Evolutionary conservation across 2,888 invertebrate genomes (phyloP).

Genomic region (Clistopyga incitator): DNA sequence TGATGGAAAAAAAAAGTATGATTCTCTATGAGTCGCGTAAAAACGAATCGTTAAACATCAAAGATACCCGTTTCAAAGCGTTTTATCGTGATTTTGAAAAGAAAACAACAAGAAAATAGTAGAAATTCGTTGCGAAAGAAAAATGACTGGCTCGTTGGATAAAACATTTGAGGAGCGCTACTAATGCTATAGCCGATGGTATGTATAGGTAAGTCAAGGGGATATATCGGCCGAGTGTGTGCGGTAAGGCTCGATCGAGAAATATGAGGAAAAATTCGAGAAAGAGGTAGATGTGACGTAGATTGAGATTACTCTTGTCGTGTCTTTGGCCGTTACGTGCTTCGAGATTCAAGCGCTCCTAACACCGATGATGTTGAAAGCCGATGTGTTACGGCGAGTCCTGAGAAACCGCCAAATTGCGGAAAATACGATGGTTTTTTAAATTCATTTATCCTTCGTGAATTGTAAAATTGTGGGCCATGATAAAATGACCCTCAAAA

Average conservation of each 20-base stretch:
- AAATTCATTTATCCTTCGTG: too few species aligned
- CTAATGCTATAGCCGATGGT: not conserved
- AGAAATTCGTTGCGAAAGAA: too few species aligned
- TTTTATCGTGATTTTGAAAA: too few species aligned
- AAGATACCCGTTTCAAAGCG: too few species aligned
- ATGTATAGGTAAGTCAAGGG: conserved; percentile 4
- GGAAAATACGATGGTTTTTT: conserved; percentile 11
- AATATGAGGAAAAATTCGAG: conserved; percentile 50
- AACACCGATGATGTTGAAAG: not conserved
- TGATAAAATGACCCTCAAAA: too few species aligned
- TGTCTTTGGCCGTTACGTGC: conserved; percentile 48
- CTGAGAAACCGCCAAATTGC: conserved; percentile 18
- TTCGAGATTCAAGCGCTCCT: conserved; percentile 37
- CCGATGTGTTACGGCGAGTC: not conserved
- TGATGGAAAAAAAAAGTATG: conserved; percentile 4
- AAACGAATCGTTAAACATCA: too few species aligned
- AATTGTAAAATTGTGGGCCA: too few species aligned
- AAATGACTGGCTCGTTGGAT: conserved; percentile 39
- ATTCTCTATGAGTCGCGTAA: conserved; percentile 3
- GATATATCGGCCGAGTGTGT: conserved; percentile 18
- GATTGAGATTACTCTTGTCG: conserved; percentile 52
- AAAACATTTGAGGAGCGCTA: conserved; percentile 2
- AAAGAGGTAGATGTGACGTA: conserved; percentile 33
- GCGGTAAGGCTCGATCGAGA: conserved; percentile 17
- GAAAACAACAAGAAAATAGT: too few species aligned